A percentile compares a stretch with the other conserved stretches of the same genome.
Conservation (phyloP, 2,113 vertebrate species). For the Ptychochromis oligacanthus region DNA sequence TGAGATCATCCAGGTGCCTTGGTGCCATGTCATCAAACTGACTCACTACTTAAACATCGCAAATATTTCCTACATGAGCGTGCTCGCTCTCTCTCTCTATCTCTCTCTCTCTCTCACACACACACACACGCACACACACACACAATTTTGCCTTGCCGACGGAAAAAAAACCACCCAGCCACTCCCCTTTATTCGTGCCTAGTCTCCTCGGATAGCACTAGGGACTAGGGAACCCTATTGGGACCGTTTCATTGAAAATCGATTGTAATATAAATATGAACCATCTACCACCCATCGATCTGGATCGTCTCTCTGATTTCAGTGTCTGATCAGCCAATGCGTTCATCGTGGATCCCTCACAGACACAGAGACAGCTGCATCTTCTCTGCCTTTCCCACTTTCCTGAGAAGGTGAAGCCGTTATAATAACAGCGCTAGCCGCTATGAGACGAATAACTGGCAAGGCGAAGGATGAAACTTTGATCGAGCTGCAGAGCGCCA, state of each 20-base stretch:
- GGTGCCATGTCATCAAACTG: background rate
- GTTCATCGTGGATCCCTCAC: background rate
- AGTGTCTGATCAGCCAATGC: background rate
- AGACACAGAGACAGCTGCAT: conserved; percentile 8
- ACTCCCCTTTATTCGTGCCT: conserved; percentile 67
- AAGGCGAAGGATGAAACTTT: conserved; percentile 80
- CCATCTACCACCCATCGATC: background rate
- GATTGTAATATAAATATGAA: background rate
- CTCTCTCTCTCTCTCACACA: background rate
- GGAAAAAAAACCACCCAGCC: conserved; percentile 19
- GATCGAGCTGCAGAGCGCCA: conserved; percentile 75
- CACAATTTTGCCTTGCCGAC: conserved; percentile 60
- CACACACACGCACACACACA: background rate
- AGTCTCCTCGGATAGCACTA: background rate
- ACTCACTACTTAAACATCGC: background rate
- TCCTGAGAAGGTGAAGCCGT: conserved; percentile 32
- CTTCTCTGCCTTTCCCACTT: background rate
- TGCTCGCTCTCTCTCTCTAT: background rate
- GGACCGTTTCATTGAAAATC: background rate
- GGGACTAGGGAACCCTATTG: conserved; percentile 20
- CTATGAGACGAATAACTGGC: conserved; percentile 79
- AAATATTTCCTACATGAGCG: background rate
- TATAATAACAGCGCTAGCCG: conserved; percentile 12
- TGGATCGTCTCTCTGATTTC: conserved; percentile 2
- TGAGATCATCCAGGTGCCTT: background rate